Base-by-base conservation (phyloP, 1,140 invertebrate genomes). In the Drosophila grimshawi region DNA sequence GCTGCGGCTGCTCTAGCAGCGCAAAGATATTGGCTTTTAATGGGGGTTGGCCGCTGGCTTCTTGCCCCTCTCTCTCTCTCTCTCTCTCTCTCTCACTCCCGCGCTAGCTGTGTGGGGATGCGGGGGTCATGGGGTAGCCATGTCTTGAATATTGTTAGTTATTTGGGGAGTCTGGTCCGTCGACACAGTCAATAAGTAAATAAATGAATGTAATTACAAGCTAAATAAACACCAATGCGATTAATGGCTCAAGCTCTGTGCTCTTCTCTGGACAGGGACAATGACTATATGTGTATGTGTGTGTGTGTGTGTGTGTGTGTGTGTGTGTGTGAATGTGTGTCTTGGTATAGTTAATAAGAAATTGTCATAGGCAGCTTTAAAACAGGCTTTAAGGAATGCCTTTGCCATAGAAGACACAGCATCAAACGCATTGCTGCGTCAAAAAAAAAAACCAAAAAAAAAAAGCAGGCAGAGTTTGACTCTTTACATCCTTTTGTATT, bases 161-260 rank as follows among this genome's bases (percentile, higher is more conserved):
- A 81, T 81, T 75, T 73, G 83, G 70, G 76, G 79, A 69, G 76
- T 63, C 39, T 52, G 41, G 57, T 57, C 43, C 71, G 80, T 83
- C 80, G 80, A 83, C 80, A 83, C 83, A 88, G 83, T 90, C 89
- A 91, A 91, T 91, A 91, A 91, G 89, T 90, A 91, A 91, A 91
- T 91, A 91, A 91, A 91, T 91, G 88, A 91, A 91, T 88, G 89
- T 91, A 91, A 91, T 91, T 91, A 91, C 89, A 91, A 89, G 89
- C 89, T 91, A 91, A 91, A 91, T 91, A 91, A 91, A 91, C 89
- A 91, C 89, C 89, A 91, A 91, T 86, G 79, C 89, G 89, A 91
- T 91, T 91, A 91, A 91, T 91, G 81, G 78, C 80, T 78, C 70
- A 76, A 78, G 27, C 49, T 56, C 49, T 66, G 55, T 32, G 29